Conservation (phyloP, 2,113 vertebrate genomes). For the Microcebus murinus region DNA sequence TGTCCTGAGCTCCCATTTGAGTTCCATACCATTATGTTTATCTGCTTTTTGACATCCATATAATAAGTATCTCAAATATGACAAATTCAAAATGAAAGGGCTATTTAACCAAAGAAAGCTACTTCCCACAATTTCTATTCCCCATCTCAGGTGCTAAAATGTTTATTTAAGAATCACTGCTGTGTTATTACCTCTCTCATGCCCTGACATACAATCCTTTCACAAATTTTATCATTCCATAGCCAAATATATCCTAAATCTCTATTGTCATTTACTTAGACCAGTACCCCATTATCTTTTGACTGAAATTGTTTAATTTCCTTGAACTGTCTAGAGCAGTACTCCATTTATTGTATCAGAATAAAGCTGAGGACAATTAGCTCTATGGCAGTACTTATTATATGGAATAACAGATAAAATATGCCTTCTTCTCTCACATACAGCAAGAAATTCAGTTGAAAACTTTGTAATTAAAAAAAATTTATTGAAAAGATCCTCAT, state of each 20-base stretch:
- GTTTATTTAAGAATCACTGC: neutral
- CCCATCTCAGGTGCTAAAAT: neutral
- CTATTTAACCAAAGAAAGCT: neutral
- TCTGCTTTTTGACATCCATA: neutral
- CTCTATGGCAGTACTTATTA: neutral
- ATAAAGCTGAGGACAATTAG: neutral
- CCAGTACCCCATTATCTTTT: neutral
- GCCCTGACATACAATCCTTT: neutral
- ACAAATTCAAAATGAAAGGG: neutral
- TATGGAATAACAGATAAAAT: neutral
- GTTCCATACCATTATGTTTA: neutral
- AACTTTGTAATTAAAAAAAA: neutral
- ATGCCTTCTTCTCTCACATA: neutral
- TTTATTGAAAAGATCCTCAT: neutral
- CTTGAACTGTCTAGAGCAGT: neutral
- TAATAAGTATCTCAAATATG: conserved; percentile 1
- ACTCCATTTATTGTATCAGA: neutral
- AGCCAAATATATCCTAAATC: neutral
- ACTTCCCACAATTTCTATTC: neutral
- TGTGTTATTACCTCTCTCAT: neutral
- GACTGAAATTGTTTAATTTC: neutral
- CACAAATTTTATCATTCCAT: neutral
- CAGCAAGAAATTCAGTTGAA: neutral
- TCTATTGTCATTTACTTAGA: neutral
- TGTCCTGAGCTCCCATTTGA: neutral